phyloP scores from a whole-genome alignment of 2,113 vertebrate species.

The Catagonus wagneri region DNA sequence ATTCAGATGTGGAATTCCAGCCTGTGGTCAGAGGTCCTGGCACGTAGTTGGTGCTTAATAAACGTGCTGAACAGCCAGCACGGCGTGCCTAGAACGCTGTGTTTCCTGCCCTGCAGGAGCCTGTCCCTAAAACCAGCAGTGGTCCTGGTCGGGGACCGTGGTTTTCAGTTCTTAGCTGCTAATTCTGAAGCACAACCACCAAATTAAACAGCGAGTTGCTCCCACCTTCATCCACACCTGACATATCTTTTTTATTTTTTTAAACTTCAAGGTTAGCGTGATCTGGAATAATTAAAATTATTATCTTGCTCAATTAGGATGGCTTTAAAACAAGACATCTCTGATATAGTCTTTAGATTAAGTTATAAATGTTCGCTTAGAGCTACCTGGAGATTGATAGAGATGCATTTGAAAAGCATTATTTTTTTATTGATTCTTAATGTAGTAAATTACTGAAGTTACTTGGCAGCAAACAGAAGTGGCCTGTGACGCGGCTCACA shows the following conservation, averaged over 20 bases:
- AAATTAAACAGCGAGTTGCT: conserved; percentile 47
- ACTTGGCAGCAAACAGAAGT: conserved; percentile 97
- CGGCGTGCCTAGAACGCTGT: too few relatives aligned
- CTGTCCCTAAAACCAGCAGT: neutral
- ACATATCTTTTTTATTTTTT: conserved; percentile 64
- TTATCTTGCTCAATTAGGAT: conserved; percentile 78
- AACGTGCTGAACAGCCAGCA: fast-evolving
- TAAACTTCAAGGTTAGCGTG: conserved; percentile 67
- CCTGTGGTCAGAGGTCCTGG: neutral
- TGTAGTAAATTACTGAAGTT: conserved; percentile 99
- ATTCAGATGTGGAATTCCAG: too few relatives aligned
- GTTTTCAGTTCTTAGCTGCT: fast-evolving
- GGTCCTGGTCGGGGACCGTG: neutral
- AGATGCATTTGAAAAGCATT: conserved; percentile 96
- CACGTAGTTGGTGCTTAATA: fast-evolving
- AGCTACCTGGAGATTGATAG: conserved; percentile 93
- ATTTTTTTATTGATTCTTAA: conserved; percentile 99
- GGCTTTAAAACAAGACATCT: conserved; percentile 80
- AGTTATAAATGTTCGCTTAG: conserved; percentile 91
- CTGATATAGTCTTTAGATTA: conserved; percentile 91
- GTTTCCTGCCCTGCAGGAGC: neutral
- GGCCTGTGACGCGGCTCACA: conserved; percentile 92
- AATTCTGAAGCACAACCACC: conserved; percentile 46
- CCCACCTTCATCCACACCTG: conserved; percentile 60
- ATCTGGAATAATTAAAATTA: conserved; percentile 82